Base-by-base conservation (phyloP, 2,797 vertebrate genomes). In the Nannoperca obscura region DNA sequence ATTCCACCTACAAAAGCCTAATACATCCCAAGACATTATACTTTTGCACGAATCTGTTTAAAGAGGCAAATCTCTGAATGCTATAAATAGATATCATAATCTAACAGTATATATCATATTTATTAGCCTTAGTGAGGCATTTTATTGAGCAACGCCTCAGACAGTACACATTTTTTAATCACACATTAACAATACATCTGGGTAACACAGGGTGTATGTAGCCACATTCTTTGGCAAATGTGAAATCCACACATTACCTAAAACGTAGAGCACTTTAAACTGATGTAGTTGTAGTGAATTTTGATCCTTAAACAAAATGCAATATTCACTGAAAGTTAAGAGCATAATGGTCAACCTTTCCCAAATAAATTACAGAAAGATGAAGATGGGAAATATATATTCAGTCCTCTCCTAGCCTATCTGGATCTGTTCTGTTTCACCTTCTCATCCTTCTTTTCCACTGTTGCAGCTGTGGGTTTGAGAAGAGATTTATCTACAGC, bases 401-500 rank as follows among this genome's bases (percentile, higher is more conserved):
- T 42, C 15, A 24, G 14, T 57, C 17, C n/a, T 61, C 19, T 49
- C 1, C 2, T 27, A 22, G 34, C 2, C 13, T 30, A 12, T 46
- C 22, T n/a, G 38, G n/a, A 61, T 24, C 47, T 3, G 68, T 17
- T 27, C 27, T 11, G 4, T 30, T 7, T 27, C 2, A 0, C n/a
- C 32, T 20, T 30, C 40, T 72, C 64, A 44, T 62, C 59, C 24
- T 24, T 12, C 17, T 30, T 42, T 20, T 34, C 40, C 40, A 34
- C 15, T 7, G 61, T 30, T 46, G 11, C 13, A 24, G n/a, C 15
- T 36, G 22, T 50, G 54, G 6, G 20, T 46, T 47, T 54, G 47
- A 65, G 14, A 67, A 49, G 42, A 17, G 62, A 74, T 71, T 76
- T 70, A 68, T 74, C 63, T 20, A 7, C 62, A 13, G 32, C 55